A percentile compares a stretch with the other conserved stretches of the same genome.
Evolutionary conservation across 2,888 invertebrate genomes (phyloP).

Genomic region (Ochropacha duplaris): DNA sequence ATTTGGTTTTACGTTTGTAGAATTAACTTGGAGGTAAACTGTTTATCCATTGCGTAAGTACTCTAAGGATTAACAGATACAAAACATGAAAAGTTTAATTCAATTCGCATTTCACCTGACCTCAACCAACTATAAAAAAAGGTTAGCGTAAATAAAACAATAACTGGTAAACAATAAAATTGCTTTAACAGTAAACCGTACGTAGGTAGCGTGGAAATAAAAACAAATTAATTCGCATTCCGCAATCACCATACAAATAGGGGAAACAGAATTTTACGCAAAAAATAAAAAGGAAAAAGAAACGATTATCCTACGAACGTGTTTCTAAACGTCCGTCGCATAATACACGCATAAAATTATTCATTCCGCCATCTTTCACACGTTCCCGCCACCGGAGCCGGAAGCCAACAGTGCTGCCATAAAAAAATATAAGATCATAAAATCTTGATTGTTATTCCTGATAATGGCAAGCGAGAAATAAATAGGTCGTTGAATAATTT

Average conservation of each 20-base stretch:
- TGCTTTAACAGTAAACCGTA: not conserved
- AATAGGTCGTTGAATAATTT: no score
- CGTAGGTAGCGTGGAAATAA: not conserved
- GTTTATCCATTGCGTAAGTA: not conserved
- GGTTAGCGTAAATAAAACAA: not conserved
- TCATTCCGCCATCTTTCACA: conserved; percentile 18
- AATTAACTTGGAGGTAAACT: not conserved
- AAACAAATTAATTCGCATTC: not conserved
- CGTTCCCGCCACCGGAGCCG: conserved; percentile 4
- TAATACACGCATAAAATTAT: conserved; percentile 32
- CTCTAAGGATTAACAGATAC: no score
- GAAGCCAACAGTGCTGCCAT: not conserved
- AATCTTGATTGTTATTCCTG: not conserved
- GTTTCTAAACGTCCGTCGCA: conserved; percentile 20
- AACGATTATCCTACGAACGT: not conserved
- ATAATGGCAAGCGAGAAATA: not conserved
- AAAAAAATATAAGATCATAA: not conserved
- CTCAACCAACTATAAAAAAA: no score
- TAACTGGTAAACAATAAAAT: not conserved
- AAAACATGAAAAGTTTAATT: no score
- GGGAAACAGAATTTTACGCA: not conserved
- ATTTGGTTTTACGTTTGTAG: not conserved
- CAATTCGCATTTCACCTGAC: no score
- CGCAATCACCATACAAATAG: not conserved
- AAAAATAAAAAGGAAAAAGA: not conserved